Base-by-base conservation (phyloP, 1,140 invertebrate species). In the Elysia chlorotica region DNA sequence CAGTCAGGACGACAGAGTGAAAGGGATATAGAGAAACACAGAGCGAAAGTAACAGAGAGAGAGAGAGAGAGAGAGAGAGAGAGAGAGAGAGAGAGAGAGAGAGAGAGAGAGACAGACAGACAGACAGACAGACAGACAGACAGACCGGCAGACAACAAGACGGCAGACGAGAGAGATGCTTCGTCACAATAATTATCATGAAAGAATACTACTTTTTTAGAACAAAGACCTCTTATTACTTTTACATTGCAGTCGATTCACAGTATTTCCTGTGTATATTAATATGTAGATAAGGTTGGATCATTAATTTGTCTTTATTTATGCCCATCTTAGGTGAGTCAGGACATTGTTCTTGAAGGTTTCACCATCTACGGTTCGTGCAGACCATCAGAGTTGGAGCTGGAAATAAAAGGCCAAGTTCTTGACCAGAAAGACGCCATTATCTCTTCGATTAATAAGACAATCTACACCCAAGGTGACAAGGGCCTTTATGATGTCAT, bases 401-500 rank as follows among this genome's bases (percentile, higher is more conserved):
- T 74, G 37, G 23, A 54, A 17, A 48, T 74, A 1, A 31, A 70
- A 25, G 73, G 66, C 4, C 25, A 33, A 31, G 31, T 74, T 14
- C 67, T 74, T 30, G 73, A 70, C 67, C 14, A 66, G 23, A 31
- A 17, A 54, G 73, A 74, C 38, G 33, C 37, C 21, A 48, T 65
- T 61, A 0, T 74, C 21, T n/a, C 0, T 31, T n/a, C 19, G 23
- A 61, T 74, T 23, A 28, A 31, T 6, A 25, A 21, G 23, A 38
- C 59, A 17, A 33, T 74, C 59, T 37, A 35, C 67, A 74, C 73
- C 1, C 38, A 53, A 59, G 62, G 53, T 23, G 65, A 65, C n/a
- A n/a, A 48, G 6, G 73, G 70, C 73, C 37, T 65, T 14, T 74
- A 74, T 38, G 73, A 74, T 41, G 73, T 74, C n/a, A 48, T 74